phyloP scores from a whole-genome alignment of 2,888 invertebrate species.

The Macrosiphum euphorbiae region DNA sequence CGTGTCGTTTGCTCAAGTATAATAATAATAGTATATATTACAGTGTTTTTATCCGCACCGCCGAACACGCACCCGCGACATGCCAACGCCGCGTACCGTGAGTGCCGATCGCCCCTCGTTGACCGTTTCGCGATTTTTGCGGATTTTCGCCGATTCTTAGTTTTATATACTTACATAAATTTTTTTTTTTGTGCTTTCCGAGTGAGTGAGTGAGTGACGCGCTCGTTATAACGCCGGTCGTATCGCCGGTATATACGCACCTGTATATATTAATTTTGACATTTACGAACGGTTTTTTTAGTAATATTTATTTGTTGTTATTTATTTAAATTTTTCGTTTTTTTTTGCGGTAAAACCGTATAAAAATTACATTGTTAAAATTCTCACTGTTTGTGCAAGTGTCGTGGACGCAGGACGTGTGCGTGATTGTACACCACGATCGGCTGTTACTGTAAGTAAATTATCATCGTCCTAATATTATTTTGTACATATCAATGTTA shows the following conservation, averaged over 20 bases:
- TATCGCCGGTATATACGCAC: constrained; percentile 11
- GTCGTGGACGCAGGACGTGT: constrained; percentile 59
- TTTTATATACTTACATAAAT: not conserved
- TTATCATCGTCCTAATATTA: not conserved
- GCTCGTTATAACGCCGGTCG: constrained; percentile 28
- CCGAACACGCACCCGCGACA: constrained; percentile 26
- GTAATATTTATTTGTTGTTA: constrained; percentile 25
- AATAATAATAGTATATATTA: not conserved
- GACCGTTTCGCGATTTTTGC: constrained; percentile 21
- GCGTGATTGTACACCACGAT: constrained; percentile 37
- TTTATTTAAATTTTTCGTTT: constrained; percentile 15
- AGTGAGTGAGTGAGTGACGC: constrained; percentile 23
- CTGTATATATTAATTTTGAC: constrained; percentile 59
- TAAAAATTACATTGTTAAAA: constrained; percentile 46
- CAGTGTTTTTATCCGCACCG: not conserved
- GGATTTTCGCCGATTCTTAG: constrained; percentile 41
- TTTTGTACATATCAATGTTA: not conserved
- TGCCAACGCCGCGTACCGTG: not conserved
- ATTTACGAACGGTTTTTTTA: constrained; percentile 45
- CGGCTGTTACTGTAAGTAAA: constrained; percentile 55
- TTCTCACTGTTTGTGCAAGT: constrained; percentile 62
- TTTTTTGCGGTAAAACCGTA: constrained; percentile 43
- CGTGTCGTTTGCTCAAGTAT: constrained; percentile 29
- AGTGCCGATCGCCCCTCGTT: constrained; percentile 19
- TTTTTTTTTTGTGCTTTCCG: not conserved